Evolutionary conservation across 37 sponge, comb jelly and placozoan species (phyloP).

Genomic region (Corticium candelabrum): DNA sequence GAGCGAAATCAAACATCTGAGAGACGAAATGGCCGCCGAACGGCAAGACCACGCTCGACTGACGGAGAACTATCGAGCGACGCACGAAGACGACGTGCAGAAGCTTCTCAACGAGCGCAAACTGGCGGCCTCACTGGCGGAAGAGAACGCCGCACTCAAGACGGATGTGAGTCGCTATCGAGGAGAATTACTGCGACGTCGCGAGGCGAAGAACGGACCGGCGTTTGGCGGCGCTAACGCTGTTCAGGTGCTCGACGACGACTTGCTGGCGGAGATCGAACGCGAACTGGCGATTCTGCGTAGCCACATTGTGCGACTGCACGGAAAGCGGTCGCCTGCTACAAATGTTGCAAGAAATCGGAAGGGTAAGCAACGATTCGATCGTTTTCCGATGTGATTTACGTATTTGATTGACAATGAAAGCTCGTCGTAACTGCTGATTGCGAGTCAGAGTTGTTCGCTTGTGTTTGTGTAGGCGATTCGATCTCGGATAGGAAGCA

Average conservation of each 20-base stretch:
- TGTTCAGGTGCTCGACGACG: too few species aligned
- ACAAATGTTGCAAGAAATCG: too few species aligned
- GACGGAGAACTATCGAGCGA: not conserved
- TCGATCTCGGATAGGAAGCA: too few species aligned
- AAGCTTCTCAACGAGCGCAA: not conserved
- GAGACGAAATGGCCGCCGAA: not conserved
- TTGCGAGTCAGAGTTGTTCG: too few species aligned
- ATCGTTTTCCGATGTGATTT: too few species aligned
- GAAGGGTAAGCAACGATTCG: too few species aligned
- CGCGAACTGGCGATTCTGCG: not conserved
- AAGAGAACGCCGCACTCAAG: not conserved
- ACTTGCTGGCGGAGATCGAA: too few species aligned
- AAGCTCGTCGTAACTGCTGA: too few species aligned
- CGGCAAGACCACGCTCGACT: not conserved
- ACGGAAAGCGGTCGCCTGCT: not conserved
- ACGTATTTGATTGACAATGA: too few species aligned
- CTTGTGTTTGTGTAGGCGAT: too few species aligned
- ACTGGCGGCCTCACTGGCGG: not conserved
- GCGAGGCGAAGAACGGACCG: too few species aligned
- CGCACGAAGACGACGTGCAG: not conserved
- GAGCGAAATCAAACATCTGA: not conserved
- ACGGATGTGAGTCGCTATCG: not conserved
- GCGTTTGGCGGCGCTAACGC: not conserved
- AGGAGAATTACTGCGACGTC: too few species aligned
- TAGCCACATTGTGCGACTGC: not conserved